Evolutionary conservation across 2,797 vertebrate species (phyloP).

Genomic region (Pristis pectinata): DNA sequence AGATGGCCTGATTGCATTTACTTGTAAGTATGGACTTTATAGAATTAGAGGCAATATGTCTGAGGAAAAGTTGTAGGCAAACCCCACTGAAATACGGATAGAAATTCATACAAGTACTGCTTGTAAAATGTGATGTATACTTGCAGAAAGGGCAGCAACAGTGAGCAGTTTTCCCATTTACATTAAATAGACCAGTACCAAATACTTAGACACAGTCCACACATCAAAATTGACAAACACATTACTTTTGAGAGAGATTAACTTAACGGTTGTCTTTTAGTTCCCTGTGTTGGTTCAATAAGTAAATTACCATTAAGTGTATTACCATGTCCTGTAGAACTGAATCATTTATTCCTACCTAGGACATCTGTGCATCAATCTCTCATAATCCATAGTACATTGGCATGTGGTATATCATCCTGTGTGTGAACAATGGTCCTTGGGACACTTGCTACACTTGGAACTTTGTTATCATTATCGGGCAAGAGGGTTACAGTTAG

Average conservation of each 20-base stretch:
- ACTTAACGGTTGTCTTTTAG: background rate
- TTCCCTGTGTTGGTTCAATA: background rate
- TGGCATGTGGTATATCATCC: background rate
- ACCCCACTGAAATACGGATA: background rate
- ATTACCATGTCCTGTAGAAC: background rate
- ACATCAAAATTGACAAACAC: background rate
- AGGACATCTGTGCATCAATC: background rate
- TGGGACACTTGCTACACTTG: background rate
- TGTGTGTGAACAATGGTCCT: background rate
- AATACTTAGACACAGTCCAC: background rate
- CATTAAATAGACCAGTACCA: background rate
- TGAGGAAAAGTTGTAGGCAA: background rate
- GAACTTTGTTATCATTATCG: background rate
- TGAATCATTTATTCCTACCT: background rate
- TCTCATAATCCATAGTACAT: background rate
- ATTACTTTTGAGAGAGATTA: background rate
- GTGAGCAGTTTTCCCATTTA: background rate
- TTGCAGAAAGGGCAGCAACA: background rate
- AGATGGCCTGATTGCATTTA: slow-evolving; percentile 73
- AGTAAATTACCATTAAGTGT: background rate
- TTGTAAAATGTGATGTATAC: background rate
- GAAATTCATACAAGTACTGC: background rate
- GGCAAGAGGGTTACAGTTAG: background rate
- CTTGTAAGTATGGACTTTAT: slow-evolving; percentile 60
- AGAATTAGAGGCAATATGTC: background rate